These are phyloP conservation scores for Gymnocypris eckloni DNA, from an alignment of 2,797 vertebrate genomes.

Conservation along the genomic window DNA sequence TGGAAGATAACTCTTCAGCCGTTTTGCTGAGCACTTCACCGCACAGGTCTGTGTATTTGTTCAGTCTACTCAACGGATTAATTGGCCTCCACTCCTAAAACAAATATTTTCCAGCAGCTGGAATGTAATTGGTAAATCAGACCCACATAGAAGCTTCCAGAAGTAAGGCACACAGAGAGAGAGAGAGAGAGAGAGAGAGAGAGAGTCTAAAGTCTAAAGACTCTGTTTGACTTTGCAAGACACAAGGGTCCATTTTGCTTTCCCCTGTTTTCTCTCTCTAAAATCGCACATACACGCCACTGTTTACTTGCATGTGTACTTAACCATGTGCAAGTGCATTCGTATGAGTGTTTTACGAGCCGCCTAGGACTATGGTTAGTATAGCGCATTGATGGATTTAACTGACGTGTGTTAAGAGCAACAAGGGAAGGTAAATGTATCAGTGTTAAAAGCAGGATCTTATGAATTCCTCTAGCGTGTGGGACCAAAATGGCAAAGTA, in stretches of 20 bases:
- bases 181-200: not conserved
- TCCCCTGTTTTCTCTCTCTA: slow-evolving; percentile 63
- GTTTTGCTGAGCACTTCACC: slow-evolving; percentile 26
- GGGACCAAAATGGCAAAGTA: slow-evolving; percentile 54
- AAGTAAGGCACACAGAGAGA: not conserved
- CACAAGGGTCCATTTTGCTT: slow-evolving; percentile 52
- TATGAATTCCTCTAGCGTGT: not conserved
- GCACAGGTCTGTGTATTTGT: slow-evolving; percentile 57
- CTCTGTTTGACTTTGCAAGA: slow-evolving; percentile 69
- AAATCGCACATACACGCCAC: slow-evolving; percentile 55
- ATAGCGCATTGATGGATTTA: slow-evolving; percentile 58
- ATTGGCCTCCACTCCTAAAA: slow-evolving; percentile 59
- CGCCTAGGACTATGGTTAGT: slow-evolving; percentile 33
- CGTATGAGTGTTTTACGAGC: slow-evolving; percentile 45
- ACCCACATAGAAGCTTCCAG: slow-evolving; percentile 52
- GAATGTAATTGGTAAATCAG: slow-evolving; percentile 64
- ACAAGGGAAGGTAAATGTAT: slow-evolving; percentile 10
- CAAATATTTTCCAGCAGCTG: slow-evolving; percentile 63
- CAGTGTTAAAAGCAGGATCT: slow-evolving; percentile 26
- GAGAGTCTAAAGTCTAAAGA: not conserved
- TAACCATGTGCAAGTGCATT: slow-evolving; percentile 41
- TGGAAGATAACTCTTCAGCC: slow-evolving; percentile 54
- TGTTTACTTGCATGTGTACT: slow-evolving; percentile 53
- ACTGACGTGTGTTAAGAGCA: slow-evolving; percentile 52
- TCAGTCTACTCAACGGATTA: slow-evolving; percentile 61